Conservation (phyloP, 2,797 vertebrate species). For the Propithecus perrieri region DNA sequence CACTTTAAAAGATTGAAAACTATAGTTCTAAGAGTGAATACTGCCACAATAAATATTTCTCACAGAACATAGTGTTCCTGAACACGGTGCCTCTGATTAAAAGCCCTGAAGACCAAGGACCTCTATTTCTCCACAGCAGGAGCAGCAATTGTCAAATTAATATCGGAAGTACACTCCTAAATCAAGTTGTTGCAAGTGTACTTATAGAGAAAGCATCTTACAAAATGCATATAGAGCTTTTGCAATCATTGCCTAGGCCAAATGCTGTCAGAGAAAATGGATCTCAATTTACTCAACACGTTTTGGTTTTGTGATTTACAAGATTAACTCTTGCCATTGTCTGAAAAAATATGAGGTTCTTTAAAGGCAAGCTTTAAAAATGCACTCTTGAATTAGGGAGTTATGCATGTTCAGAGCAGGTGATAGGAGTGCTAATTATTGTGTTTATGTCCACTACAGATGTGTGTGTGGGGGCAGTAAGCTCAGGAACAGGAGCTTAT, state of each 20-base stretch:
- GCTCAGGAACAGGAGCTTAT: neutral
- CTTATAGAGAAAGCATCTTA: slow-evolving; percentile 7
- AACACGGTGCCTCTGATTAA: neutral
- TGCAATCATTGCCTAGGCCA: slow-evolving; percentile 29
- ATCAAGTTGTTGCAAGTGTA: neutral
- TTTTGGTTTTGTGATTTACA: slow-evolving; percentile 57
- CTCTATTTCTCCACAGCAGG: neutral
- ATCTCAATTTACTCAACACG: slow-evolving; percentile 57
- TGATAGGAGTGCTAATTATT: neutral
- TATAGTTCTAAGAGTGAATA: neutral
- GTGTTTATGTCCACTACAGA: neutral
- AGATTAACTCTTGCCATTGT: slow-evolving; percentile 52
- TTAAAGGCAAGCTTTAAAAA: slow-evolving; percentile 4
- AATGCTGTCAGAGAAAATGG: slow-evolving; percentile 44
- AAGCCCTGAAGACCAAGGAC: neutral
- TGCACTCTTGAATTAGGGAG: neutral
- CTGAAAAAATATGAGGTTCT: slow-evolving; percentile 35
- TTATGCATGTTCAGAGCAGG: neutral
- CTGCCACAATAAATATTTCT: slow-evolving; percentile 23
- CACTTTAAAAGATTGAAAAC: slow-evolving; percentile 58
- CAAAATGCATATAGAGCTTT: slow-evolving; percentile 12
- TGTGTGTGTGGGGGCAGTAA: neutral
- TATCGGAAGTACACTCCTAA: slow-evolving; percentile 3
- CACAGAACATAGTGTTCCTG: neutral
- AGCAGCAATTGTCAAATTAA: slow-evolving; percentile 29